Conservation (phyloP, 2,113 vertebrate species). For the Rhinopomastus cyanomelas region DNA sequence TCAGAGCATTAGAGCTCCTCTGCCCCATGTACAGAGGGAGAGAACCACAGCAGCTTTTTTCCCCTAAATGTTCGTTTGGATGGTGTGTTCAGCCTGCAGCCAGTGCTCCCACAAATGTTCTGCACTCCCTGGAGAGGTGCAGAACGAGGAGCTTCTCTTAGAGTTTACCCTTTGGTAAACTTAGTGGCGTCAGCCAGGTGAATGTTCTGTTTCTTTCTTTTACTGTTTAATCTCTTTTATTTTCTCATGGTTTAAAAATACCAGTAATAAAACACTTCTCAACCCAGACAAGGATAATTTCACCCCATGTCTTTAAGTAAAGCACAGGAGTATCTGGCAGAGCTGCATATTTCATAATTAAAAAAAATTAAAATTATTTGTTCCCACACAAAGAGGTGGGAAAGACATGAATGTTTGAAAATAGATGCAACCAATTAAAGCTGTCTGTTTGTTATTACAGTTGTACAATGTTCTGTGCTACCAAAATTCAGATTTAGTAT, state of each 20-base stretch:
- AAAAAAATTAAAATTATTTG: background rate
- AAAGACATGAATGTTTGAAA: background rate
- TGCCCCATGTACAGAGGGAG: background rate
- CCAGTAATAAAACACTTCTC: background rate
- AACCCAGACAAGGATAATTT: background rate
- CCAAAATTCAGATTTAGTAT: background rate
- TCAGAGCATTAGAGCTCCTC: background rate
- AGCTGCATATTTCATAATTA: background rate
- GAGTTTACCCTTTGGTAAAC: background rate
- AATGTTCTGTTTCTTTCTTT: background rate
- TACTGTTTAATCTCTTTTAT: background rate
- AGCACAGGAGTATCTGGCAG: background rate
- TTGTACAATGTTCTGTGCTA: background rate
- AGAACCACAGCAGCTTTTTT: background rate
- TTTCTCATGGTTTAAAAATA: background rate
- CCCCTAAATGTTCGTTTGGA: background rate
- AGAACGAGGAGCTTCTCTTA: background rate
- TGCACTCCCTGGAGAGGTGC: background rate
- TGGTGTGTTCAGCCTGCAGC: background rate
- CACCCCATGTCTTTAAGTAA: background rate
- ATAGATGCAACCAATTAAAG: background rate
- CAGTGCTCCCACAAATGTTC: background rate
- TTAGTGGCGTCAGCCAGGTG: background rate
- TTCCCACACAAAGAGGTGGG: background rate
- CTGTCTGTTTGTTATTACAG: background rate